A percentile compares a stretch with the other conserved stretches of the same genome.
Evolutionary conservation across 2,797 vertebrate species (phyloP).

Genomic region (Propithecus deckenii): DNA sequence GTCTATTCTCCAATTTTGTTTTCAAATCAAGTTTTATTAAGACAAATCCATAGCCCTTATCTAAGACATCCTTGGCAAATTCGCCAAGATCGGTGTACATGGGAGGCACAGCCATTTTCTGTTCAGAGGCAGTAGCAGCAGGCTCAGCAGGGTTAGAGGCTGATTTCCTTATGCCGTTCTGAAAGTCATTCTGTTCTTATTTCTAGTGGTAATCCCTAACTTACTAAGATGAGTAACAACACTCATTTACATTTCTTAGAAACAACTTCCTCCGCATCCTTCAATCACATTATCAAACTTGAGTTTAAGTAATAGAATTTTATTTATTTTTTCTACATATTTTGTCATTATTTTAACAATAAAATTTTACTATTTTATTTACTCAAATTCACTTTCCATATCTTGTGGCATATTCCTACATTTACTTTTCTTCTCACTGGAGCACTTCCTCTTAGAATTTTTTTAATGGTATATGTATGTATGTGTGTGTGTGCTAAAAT

Average conservation of each 20-base stretch:
- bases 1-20: slow-evolving; percentile 93
- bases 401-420: not conserved
- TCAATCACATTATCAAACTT: not conserved
- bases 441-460: not conserved
- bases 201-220: not conserved
- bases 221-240: not conserved
- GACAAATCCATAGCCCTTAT: slow-evolving; percentile 93
- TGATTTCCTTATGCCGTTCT: not conserved
- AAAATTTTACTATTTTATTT: not conserved
- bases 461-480: not conserved
- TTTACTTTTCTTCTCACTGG: not conserved
- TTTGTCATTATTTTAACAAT: not conserved
- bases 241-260: not conserved
- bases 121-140: not conserved
- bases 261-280: not conserved
- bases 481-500: not conserved
- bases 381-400: not conserved
- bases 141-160: not conserved
- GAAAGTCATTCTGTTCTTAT: not conserved
- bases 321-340: not conserved
- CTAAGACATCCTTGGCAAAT: slow-evolving; percentile 91
- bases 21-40: slow-evolving; percentile 95
- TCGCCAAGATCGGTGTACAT: slow-evolving; percentile 92
- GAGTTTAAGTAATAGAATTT: not conserved
- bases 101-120: slow-evolving; percentile 93